These are phyloP conservation scores for Hemiscyllium ocellatum DNA, from an alignment of 2,113 vertebrate genomes.

Conservation along the genomic window DNA sequence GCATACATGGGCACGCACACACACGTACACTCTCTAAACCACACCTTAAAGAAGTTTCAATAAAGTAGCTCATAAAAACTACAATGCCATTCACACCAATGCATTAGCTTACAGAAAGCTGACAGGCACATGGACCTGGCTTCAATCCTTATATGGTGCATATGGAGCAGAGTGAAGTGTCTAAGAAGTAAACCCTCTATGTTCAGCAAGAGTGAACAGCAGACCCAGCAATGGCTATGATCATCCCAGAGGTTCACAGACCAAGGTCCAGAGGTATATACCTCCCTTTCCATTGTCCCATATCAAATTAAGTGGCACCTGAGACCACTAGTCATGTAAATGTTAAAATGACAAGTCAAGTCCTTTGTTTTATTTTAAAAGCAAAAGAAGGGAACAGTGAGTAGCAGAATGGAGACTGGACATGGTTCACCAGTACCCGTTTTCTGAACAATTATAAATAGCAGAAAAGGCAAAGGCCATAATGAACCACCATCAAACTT, in stretches of 20 bases:
- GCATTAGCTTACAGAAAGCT: not conserved
- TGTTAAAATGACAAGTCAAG: not conserved
- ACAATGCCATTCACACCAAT: not conserved
- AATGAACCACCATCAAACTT: conserved; percentile 17
- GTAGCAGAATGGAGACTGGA: not conserved
- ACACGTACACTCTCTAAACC: not conserved
- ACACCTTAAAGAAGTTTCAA: too few relatives aligned
- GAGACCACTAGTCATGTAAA: not conserved
- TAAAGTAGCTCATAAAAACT: too few relatives aligned
- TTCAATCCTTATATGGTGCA: not conserved
- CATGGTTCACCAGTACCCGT: not conserved
- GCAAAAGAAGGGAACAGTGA: not conserved
- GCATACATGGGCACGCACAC: too few relatives aligned
- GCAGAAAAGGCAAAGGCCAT: conserved; percentile 38
- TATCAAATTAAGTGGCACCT: too few relatives aligned
- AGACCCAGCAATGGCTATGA: not conserved
- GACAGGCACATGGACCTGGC: not conserved
- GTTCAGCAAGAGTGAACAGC: not conserved
- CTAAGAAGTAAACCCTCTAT: not conserved
- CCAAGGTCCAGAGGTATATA: not conserved
- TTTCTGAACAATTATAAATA: not conserved
- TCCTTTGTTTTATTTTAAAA: not conserved
- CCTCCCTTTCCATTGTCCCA: not conserved
- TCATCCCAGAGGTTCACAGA: not conserved
- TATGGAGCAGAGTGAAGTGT: not conserved